Evolutionary conservation across 2,113 vertebrate genomes (phyloP).

Genomic region (Pygoscelis antarcticus): DNA sequence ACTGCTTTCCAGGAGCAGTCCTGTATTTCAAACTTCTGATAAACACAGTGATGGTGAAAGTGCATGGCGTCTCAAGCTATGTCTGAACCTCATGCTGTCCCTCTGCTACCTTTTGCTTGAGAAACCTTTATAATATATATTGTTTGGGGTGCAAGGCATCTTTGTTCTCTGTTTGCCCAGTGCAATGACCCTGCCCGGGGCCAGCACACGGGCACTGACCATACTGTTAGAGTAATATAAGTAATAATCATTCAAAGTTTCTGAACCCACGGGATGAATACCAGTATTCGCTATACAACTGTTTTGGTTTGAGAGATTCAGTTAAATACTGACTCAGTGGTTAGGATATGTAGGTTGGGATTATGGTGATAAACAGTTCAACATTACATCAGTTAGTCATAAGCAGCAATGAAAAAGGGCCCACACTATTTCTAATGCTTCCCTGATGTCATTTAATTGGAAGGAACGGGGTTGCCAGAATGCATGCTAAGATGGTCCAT

Average conservation of each 20-base stretch:
- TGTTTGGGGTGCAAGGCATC: neutral
- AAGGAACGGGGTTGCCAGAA: constrained; percentile 1
- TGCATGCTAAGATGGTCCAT: neutral
- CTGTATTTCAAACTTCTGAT: neutral
- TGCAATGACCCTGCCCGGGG: neutral
- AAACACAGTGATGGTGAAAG: neutral
- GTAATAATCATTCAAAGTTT: neutral
- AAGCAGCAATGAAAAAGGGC: constrained; percentile 7
- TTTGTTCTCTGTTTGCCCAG: neutral
- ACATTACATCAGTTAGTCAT: constrained; percentile 45
- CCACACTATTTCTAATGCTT: constrained; percentile 15
- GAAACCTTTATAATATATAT: neutral
- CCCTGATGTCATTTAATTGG: constrained; percentile 11
- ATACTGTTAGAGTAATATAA: neutral
- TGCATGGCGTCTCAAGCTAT: neutral
- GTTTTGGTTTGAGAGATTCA: constrained; percentile 21
- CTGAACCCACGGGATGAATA: neutral
- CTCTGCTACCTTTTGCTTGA: neutral
- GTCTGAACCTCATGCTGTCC: neutral
- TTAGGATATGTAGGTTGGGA: constrained; percentile 46
- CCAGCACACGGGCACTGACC: neutral
- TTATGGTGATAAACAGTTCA: constrained; percentile 5
- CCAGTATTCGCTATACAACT: neutral
- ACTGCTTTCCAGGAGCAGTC: neutral
- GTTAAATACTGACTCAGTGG: constrained; percentile 45